Conservation (phyloP, 1,140 invertebrate species). For the Frieseomelitta varia region DNA sequence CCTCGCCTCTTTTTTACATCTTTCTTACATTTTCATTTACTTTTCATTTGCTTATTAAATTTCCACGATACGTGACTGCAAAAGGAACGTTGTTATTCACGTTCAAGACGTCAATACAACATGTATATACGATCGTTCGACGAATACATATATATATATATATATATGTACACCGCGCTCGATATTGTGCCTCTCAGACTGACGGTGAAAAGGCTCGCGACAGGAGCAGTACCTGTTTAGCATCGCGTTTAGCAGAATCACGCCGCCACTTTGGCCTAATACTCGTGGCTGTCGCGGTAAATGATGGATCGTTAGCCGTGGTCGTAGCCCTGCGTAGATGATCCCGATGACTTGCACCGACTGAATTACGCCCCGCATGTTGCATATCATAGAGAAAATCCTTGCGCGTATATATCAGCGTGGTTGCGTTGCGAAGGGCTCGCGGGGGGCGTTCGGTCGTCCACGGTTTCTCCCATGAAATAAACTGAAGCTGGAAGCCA, state of each 20-base stretch:
- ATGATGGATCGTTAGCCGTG: constrained; percentile 68
- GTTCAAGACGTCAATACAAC: neutral
- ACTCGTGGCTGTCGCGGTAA: constrained; percentile 70
- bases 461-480: constrained; percentile 38
- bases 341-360: constrained; percentile 76
- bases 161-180: too few species aligned
- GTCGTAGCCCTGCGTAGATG: constrained; percentile 54
- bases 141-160: neutral
- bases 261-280: constrained; percentile 72
- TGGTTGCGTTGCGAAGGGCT: neutral
- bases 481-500: constrained; percentile 64
- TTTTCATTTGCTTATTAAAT: neutral
- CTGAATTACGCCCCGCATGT: constrained; percentile 75
- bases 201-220: neutral
- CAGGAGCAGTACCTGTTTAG: constrained; percentile 64
- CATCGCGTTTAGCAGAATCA: constrained; percentile 73
- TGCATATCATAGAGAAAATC: constrained; percentile 70
- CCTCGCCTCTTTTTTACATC: constrained; percentile 9
- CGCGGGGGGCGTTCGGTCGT: neutral
- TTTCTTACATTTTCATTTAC: neutral
- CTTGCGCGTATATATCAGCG: constrained; percentile 35
- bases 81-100: neutral
- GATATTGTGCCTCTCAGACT: neutral
- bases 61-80: too few species aligned
- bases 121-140: neutral